A percentile compares a stretch with the other conserved stretches of the same genome.
These are phyloP conservation scores for Menidia beryllina DNA, from an alignment of 2,113 vertebrate species.

Conservation along the genomic window DNA sequence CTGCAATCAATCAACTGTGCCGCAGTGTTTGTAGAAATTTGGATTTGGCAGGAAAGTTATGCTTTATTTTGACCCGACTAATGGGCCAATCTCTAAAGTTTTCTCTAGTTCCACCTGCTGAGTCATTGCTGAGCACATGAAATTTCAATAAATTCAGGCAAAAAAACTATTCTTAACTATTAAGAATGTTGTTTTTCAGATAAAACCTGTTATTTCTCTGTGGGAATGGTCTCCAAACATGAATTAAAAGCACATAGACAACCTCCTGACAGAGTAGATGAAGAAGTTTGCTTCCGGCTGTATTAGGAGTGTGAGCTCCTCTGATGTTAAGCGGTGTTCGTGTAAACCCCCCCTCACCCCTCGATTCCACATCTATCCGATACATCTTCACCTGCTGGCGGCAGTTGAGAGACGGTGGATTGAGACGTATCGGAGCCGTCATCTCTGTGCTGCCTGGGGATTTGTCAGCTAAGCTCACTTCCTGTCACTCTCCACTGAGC, in stretches of 20 bases:
- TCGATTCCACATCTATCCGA: constrained; percentile 21
- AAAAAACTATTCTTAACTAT: neutral
- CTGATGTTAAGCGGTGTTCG: constrained; percentile 4
- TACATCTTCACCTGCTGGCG: constrained; percentile 58
- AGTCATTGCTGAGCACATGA: neutral
- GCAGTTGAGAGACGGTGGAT: constrained; percentile 34
- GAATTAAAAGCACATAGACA: constrained; percentile 3
- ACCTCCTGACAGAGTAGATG: neutral
- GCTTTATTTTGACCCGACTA: neutral
- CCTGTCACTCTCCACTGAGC: constrained; percentile 36
- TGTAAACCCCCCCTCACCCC: constrained; percentile 6
- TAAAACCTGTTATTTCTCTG: no score
- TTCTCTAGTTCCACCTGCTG: neutral
- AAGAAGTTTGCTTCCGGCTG: constrained; percentile 13
- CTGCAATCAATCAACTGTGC: neutral
- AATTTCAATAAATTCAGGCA: neutral
- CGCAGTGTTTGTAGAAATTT: neutral
- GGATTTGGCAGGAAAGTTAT: neutral
- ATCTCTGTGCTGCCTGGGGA: constrained; percentile 29
- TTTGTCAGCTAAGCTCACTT: constrained; percentile 53
- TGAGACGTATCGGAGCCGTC: constrained; percentile 48
- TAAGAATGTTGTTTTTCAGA: no score
- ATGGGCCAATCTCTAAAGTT: neutral
- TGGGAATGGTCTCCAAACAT: constrained; percentile 1
- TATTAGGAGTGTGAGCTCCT: constrained; percentile 43